phyloP scores from a whole-genome alignment of 2,888 invertebrate genomes.

The Drosophila koepferae region DNA sequence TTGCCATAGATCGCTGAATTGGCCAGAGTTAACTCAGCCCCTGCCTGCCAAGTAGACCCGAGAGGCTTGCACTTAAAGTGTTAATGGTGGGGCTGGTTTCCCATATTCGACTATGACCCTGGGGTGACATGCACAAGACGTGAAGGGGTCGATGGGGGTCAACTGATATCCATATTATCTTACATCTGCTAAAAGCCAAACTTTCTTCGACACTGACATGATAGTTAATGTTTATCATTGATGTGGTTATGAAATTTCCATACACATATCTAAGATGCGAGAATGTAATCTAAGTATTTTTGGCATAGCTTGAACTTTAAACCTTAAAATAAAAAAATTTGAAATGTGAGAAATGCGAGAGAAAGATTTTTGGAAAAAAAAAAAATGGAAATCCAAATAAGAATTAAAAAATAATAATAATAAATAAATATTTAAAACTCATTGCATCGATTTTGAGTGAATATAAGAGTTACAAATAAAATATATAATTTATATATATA shows the following conservation, averaged over 20 bases:
- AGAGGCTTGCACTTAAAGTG: constrained; percentile 63
- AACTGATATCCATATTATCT: constrained; percentile 43
- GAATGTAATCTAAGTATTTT: constrained; percentile 7
- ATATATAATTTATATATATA: too few relatives aligned
- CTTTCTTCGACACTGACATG: constrained; percentile 33
- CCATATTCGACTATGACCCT: constrained; percentile 53
- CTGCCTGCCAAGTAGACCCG: constrained; percentile 64
- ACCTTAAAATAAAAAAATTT: not conserved
- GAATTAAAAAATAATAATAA: too few relatives aligned
- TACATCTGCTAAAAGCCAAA: constrained; percentile 35
- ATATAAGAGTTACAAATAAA: too few relatives aligned
- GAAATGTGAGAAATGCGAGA: too few relatives aligned
- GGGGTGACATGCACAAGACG: constrained; percentile 49
- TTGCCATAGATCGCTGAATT: constrained; percentile 28
- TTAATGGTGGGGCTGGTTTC: constrained; percentile 59
- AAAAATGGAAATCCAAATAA: too few relatives aligned
- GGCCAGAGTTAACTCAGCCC: constrained; percentile 32
- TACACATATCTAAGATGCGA: constrained; percentile 21
- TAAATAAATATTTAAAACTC: not conserved
- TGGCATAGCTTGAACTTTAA: not conserved
- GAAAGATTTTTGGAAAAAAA: too few relatives aligned
- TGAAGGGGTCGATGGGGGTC: constrained; percentile 18
- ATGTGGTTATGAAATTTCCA: constrained; percentile 44
- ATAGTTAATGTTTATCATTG: constrained; percentile 47
- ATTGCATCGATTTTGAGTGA: too few relatives aligned